These are phyloP conservation scores for Falco concolor DNA, from an alignment of 2,797 vertebrate genomes.

Conservation along the genomic window DNA sequence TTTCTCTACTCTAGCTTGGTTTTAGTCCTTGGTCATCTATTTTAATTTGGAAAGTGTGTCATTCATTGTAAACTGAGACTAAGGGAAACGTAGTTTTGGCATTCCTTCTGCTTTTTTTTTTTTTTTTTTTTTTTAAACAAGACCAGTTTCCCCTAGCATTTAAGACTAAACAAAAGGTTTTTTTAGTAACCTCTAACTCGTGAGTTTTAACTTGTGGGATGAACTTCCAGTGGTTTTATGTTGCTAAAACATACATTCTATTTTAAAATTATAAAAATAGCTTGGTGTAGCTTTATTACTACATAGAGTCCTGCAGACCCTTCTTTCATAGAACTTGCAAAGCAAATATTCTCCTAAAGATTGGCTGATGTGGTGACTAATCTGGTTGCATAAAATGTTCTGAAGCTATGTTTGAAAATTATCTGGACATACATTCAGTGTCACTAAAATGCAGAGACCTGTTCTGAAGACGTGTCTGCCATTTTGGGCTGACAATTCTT, in stretches of 20 bases:
- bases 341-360: not conserved
- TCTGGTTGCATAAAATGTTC: not conserved
- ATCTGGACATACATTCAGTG: not conserved
- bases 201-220: not conserved
- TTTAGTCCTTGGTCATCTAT: not conserved
- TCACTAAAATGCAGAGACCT: not conserved
- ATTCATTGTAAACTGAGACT: not conserved
- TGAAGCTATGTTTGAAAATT: not conserved
- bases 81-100: not conserved
- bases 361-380: not conserved
- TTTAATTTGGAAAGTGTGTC: not conserved
- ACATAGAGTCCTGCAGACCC: no score
- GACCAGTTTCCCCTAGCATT: not conserved
- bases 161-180: not conserved
- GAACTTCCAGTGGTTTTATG: not conserved
- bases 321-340: not conserved
- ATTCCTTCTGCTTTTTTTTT: not conserved
- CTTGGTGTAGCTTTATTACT: not conserved
- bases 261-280: not conserved
- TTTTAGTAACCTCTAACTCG: not conserved
- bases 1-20: not conserved
- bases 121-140: not conserved
- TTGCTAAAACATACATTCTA: not conserved
- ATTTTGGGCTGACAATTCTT: not conserved
- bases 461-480: not conserved